Evolutionary conservation across 2,113 vertebrate species (phyloP), one percentile per base, ranked within the genome.

Genomic region (Sterna hirundo): DNA sequence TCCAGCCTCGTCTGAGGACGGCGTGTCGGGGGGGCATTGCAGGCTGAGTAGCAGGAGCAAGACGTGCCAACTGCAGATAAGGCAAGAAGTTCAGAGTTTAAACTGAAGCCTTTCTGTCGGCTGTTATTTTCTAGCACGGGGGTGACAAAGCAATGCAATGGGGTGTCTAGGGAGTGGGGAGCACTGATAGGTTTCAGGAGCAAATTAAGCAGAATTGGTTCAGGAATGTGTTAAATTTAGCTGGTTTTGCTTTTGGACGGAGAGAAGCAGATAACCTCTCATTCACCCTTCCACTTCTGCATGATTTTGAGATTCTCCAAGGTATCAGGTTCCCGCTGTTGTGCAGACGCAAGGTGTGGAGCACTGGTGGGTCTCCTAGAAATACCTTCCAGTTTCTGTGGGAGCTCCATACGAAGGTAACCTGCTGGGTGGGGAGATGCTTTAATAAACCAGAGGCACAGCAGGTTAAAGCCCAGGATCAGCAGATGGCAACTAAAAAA

Each of bases 171-270:
- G 26, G 38, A 90, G 26, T 21, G 23, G 55, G 47, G 29, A 85
- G 29, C 22, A 51, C 44, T 86, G 70, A 1, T 11, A 80, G 57
- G 36, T 71, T 92, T 92, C 66, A 83, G 32, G 44, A 88, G 54
- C 13, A 80, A 80, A 83, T 72, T 44, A 44, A 94, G 44, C 26
- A 75, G 34, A 86, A 86, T 93, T 70, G 54, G 88, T 88, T 77
- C 36, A 93, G 54, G 27, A 95, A 92, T 34, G 40, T 52, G 11
- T 69, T 86, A 52, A 72, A 77, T 86, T 36, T 54, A 54, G 15
- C 66, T 75, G 20, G n/a, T 94, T 79, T 38, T 2, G 0, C 40
- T 80, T 95, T 65, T 40, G 79, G 64, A 40, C 36, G 42, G 54
- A 82, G 80, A 69, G 66, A 72, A 88, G 46, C 47, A 65, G 71